Evolutionary conservation across 2,888 invertebrate genomes (phyloP), one percentile per base, ranked within the genome.

Genomic region (Ptychoptera contaminata): DNA sequence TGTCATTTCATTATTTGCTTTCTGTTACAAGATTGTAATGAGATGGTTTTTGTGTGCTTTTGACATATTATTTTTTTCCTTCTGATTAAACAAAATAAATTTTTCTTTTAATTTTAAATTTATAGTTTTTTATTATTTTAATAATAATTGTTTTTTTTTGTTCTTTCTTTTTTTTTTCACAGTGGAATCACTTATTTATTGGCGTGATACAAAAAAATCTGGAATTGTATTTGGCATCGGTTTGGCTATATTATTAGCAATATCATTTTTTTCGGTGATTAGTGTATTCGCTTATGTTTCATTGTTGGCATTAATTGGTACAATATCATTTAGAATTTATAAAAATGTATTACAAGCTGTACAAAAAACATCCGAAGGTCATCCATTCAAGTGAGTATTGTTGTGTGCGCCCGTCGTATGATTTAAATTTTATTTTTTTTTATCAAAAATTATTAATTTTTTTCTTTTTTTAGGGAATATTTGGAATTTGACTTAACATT

Each of bases 371-470:
- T 82, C 79, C 54, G 93, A 94, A 62, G 93, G 92, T 61, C 93
- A 96, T 70, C 96, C 96, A 47, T 96, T 96, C 83, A 92, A 93
- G 92, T 93, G 61, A 79, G 81, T 71, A n/a, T n/a, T n/a, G n/a
- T n/a, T n/a, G n/a, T n/a, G n/a, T n/a, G n/a, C n/a, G n/a, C 14
- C 14, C 23, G 6, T 16, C 14, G 29, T 16, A 39, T 39, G 3
- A 7, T 23, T 23, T 23, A 23, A 8, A 29, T 34, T 34, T n/a
- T n/a, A 6, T 34, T 34, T 34, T 34, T 34, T 6, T 6, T n/a
- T 34, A 34, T 8, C 7, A 31, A 31, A 31, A 31, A 34, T 10
- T 34, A 6, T 34, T n/a, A 10, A 32, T 15, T 7, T 42, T 44
- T 49, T 48, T 39, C 45, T 47, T 52, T 49, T 63, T 67, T 9